Percentiles rank a stretch among this genome's conserved stretches.
These are phyloP conservation scores for Lordiphosa stackelbergi DNA, from an alignment of 1,140 invertebrate genomes.

Conservation along the genomic window DNA sequence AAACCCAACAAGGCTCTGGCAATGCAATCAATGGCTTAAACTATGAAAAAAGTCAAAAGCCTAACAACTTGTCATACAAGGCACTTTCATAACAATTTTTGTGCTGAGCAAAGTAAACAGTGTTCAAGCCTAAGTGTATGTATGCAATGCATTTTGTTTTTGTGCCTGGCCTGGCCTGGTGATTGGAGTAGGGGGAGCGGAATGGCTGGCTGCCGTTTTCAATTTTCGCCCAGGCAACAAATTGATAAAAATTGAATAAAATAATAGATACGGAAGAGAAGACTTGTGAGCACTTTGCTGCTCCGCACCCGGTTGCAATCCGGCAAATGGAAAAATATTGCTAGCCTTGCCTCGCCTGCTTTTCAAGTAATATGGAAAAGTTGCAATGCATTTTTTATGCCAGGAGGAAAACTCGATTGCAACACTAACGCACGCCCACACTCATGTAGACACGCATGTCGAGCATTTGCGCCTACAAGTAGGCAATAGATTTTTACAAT, in stretches of 20 bases:
- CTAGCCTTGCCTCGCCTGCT: constrained; percentile 33
- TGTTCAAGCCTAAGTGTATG: constrained; percentile 37
- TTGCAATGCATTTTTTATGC: constrained; percentile 41
- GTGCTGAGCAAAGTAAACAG: constrained; percentile 48
- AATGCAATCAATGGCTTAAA: constrained; percentile 71
- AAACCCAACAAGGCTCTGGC: constrained; percentile 45
- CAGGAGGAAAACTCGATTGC: constrained; percentile 49
- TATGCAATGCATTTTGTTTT: constrained; percentile 22
- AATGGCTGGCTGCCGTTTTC: constrained; percentile 22
- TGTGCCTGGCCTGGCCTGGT: neutral
- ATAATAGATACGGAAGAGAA: constrained; percentile 32
- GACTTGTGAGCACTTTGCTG: constrained; percentile 15
- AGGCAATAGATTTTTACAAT: constrained; percentile 53
- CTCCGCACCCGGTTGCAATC: constrained; percentile 21
- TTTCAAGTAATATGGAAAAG: constrained; percentile 50
- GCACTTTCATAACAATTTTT: constrained; percentile 62
- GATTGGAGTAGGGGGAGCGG: constrained; percentile 11
- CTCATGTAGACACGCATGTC: constrained; percentile 1
- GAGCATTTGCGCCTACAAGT: constrained; percentile 54
- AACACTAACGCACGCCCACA: constrained; percentile 32
- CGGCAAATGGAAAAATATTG: constrained; percentile 42
- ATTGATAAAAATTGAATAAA: constrained; percentile 72
- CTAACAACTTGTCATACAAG: constrained; percentile 69
- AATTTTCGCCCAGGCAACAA: constrained; percentile 42
- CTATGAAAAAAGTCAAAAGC: constrained; percentile 52